A percentile compares a stretch with the other conserved stretches of the same genome.
Evolutionary conservation across 2,797 vertebrate genomes (phyloP).

Genomic region (Phylloscopus collybita): DNA sequence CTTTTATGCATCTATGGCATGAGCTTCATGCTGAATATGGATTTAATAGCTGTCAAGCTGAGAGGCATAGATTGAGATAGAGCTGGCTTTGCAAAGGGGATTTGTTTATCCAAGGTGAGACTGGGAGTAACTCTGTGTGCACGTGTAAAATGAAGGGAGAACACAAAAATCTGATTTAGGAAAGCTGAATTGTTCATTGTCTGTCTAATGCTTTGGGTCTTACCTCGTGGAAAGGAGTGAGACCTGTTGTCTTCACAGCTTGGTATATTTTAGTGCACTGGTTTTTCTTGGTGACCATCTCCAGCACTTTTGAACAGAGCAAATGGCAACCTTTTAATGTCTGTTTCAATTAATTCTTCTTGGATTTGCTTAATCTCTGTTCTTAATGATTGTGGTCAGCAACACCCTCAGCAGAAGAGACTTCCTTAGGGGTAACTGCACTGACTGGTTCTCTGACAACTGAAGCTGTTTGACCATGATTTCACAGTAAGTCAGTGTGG

Average conservation of each 20-base stretch:
- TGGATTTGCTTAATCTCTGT: not conserved
- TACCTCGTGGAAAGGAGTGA: not conserved
- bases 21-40: constrained; percentile 8
- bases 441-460: not conserved
- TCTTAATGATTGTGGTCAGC: constrained; percentile 6
- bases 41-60: constrained; percentile 40
- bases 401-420: not conserved
- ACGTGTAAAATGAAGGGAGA: not conserved
- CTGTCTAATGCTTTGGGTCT: not conserved
- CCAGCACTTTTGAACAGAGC: not conserved
- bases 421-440: not conserved
- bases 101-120: constrained; percentile 13
- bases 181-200: not conserved
- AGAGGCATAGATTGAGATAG: not conserved
- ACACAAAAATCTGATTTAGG: not conserved
- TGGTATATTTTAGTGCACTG: not conserved
- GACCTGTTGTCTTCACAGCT: not conserved
- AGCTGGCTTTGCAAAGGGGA: not conserved
- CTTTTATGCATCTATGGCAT: constrained; percentile 31
- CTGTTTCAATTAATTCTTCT: not conserved
- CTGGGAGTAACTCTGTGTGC: not conserved
- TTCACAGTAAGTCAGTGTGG: not conserved
- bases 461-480: not conserved
- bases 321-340: not conserved
- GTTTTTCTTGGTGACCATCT: not conserved